Conservation (phyloP, 2,113 vertebrate genomes). For the Alaudala cheleensis region DNA sequence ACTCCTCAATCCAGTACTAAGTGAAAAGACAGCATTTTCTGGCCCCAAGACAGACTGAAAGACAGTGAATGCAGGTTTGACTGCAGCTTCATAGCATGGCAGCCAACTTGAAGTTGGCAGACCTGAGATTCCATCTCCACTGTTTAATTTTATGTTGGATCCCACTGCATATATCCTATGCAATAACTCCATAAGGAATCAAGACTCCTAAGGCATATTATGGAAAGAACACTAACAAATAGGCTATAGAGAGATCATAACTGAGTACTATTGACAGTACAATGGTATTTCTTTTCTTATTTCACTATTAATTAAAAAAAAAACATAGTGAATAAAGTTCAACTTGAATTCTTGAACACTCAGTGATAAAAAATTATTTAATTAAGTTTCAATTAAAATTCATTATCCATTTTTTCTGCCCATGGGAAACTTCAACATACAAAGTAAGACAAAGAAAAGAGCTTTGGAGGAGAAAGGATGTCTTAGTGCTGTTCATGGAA, state of each 20-base stretch:
- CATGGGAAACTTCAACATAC: background rate
- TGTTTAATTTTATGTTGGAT: background rate
- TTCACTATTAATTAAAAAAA: background rate
- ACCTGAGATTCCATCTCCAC: background rate
- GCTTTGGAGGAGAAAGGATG: background rate
- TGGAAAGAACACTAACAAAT: background rate
- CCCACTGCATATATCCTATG: background rate
- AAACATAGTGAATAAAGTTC: background rate
- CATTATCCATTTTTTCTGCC: background rate
- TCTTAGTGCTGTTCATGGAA: background rate
- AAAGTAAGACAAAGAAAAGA: background rate
- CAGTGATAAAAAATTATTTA: background rate
- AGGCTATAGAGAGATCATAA: background rate
- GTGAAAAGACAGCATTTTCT: background rate
- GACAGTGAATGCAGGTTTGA: background rate
- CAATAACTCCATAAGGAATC: background rate
- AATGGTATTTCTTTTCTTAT: background rate
- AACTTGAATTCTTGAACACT: background rate
- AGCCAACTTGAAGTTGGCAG: background rate
- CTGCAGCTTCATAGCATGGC: background rate
- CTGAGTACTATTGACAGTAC: background rate
- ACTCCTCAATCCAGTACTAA: background rate
- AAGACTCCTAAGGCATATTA: background rate
- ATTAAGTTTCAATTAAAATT: background rate
- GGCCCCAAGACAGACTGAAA: background rate